Conservation (phyloP, 2,888 invertebrate species). For the Drosophila putrida region DNA sequence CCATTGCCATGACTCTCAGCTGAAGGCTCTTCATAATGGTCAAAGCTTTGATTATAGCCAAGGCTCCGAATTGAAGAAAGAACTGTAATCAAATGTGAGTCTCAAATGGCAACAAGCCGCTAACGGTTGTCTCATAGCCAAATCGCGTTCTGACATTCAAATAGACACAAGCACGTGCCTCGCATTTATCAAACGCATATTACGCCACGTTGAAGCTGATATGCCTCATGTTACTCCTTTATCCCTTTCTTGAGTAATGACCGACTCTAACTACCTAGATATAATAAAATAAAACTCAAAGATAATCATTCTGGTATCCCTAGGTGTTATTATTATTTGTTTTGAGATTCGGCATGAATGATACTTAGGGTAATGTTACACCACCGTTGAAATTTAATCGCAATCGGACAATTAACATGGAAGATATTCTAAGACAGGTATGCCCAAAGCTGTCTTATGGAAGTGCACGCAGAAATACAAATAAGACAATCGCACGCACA, state of each 20-base stretch:
- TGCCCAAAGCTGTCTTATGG: too few relatives aligned
- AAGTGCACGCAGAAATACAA: too few relatives aligned
- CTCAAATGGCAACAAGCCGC: constrained; percentile 28
- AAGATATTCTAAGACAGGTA: too few relatives aligned
- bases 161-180: constrained; percentile 56
- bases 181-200: constrained; percentile 66
- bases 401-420: too few relatives aligned
- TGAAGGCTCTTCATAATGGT: constrained; percentile 18
- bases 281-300: too few relatives aligned
- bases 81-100: constrained; percentile 40
- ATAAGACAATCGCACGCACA: too few relatives aligned
- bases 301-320: too few relatives aligned
- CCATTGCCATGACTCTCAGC: constrained; percentile 46
- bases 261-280: constrained; percentile 37
- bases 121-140: constrained; percentile 39
- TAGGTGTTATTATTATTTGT: too few relatives aligned
- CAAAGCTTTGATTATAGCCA: constrained; percentile 36
- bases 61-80: constrained; percentile 18
- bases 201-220: constrained; percentile 54
- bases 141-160: constrained; percentile 43
- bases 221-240: constrained; percentile 11
- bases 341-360: too few relatives aligned
- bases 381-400: too few relatives aligned
- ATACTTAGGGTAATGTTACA: too few relatives aligned
- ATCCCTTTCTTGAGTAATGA: constrained; percentile 36